Percentiles rank a stretch among this genome's conserved stretches.
Evolutionary conservation across 2,888 invertebrate species (phyloP).

Genomic region (Desoria tigrina): DNA sequence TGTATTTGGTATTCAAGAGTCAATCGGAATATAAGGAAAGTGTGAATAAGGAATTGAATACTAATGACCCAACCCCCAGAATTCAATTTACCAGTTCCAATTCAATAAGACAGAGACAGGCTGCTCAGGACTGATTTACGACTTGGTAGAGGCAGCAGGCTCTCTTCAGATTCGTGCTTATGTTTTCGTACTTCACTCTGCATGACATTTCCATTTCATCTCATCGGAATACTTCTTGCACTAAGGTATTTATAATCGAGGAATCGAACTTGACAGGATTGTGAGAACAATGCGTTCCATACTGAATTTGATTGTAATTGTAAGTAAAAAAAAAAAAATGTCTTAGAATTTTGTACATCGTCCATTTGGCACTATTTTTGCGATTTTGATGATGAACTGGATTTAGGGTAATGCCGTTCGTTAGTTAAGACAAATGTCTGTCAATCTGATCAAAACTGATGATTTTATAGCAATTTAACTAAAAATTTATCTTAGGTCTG

Average conservation of each 20-base stretch:
- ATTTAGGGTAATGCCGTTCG: too few species aligned
- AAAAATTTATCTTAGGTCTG: too few species aligned
- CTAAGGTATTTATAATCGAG: constrained; percentile 1
- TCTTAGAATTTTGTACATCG: too few species aligned
- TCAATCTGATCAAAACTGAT: too few species aligned
- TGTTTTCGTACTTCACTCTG: constrained; percentile 14
- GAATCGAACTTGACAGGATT: neutral
- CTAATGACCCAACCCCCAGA: constrained; percentile 14
- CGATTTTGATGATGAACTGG: too few species aligned
- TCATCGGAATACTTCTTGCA: neutral
- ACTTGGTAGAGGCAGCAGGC: constrained; percentile 13
- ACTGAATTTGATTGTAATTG: too few species aligned
- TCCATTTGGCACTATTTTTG: too few species aligned
- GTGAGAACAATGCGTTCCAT: too few species aligned
- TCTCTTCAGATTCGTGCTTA: neutral
- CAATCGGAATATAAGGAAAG: constrained; percentile 6
- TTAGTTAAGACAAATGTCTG: too few species aligned
- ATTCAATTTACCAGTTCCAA: constrained; percentile 18
- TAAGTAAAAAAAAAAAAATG: too few species aligned
- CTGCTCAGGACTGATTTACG: constrained; percentile 19
- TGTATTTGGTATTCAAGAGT: constrained; percentile 15
- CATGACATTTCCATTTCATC: constrained; percentile 4
- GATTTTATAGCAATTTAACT: too few species aligned
- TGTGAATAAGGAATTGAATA: constrained; percentile 22
- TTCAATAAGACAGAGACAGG: constrained; percentile 23